Conservation (phyloP, 2,888 invertebrate genomes). For the Trichogramma evanescens region DNA sequence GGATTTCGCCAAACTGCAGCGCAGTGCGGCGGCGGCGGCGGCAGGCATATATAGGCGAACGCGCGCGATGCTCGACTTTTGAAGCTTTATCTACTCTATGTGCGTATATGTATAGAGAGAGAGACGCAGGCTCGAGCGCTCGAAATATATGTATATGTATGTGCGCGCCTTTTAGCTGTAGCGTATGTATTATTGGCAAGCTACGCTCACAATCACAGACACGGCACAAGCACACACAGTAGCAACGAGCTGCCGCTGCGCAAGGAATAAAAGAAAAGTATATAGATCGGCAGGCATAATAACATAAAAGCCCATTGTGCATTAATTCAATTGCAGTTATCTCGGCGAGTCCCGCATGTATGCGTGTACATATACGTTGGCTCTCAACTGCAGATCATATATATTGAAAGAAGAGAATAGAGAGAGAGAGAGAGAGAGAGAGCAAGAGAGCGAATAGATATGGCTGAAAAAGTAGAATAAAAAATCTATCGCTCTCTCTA, state of each 20-base stretch:
- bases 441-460: background rate
- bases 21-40: background rate
- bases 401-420: background rate
- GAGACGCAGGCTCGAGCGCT: background rate
- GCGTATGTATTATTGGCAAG: background rate
- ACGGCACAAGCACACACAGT: too few species aligned
- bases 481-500: too few species aligned
- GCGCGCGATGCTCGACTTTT: too few species aligned
- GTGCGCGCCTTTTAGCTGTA: background rate
- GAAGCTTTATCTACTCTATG: background rate
- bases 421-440: background rate
- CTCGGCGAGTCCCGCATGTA: conserved; percentile 17
- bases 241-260: too few species aligned
- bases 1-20: conserved; percentile 16
- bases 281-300: too few species aligned
- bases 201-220: too few species aligned
- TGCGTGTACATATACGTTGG: background rate
- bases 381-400: background rate
- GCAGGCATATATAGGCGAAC: too few species aligned
- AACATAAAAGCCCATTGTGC: conserved; percentile 29
- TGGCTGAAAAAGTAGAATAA: too few species aligned
- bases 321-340: conserved; percentile 32
- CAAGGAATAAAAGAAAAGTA: too few species aligned
- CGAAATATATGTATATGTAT: conserved; percentile 7
- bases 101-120: background rate